Evolutionary conservation across 2,888 invertebrate genomes (phyloP), one percentile per base, ranked within the genome.

Genomic region (Trisateles emortualis): DNA sequence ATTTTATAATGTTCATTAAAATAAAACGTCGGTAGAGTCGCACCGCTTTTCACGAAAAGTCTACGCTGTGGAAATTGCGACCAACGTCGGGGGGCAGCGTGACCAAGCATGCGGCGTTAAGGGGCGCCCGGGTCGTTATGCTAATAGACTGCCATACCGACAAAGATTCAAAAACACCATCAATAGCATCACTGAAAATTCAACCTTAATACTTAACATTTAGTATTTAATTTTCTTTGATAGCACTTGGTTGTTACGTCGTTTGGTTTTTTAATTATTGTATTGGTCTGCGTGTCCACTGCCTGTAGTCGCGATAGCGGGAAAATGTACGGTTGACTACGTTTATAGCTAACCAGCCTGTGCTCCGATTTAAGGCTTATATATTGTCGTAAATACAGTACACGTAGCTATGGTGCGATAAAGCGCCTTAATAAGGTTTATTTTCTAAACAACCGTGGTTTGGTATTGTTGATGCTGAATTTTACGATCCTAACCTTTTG

Each of bases 101-200:
- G 91, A 89, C 91, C 92, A 91, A 88, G 92, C 92, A 88, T 92
- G 86, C 86, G 87, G 90, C 92, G 88, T 92, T 92, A 91, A 92
- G 91, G 89, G 88, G 92, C 84, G 85, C 84, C 77, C 85, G 86
- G 83, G 82, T 90, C 84, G 89, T 92, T 92, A 92, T 92, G 91
- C 87, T 91, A 92, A 92, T 90, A 86, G 67, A 78, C 74, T 67
- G 61, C 55, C 64, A 62, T 52, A 59, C 61, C 40, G 51, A 72
- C 59, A 69, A 74, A 52, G n/a, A 65, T 53, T 52, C 52, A 53
- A 48, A 59, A 59, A 59, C 56, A 54, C 51, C 43, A 43, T 22
- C 10, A 4, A 0, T 4, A 2, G 0, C 0, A 0, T 1, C 45
- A 61, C 10, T 14, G n/a, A 1, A 79, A 73, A 68, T 24, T 62